These are phyloP conservation scores for Parnassius apollo DNA, from an alignment of 2,888 invertebrate genomes.

Conservation along the genomic window DNA sequence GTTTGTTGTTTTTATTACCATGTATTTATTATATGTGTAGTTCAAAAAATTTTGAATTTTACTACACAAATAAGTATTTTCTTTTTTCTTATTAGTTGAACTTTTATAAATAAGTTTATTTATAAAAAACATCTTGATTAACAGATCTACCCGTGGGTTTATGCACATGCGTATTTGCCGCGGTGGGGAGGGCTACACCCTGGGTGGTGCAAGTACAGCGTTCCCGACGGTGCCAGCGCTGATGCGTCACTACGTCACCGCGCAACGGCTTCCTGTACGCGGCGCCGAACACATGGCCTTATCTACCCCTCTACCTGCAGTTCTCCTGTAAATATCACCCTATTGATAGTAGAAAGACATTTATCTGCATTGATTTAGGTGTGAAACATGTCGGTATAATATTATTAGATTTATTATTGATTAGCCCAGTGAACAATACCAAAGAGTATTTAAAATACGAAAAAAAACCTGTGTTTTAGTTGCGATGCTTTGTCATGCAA, in stretches of 20 bases:
- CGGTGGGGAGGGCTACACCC: conserved; percentile 89
- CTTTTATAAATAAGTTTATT: not conserved
- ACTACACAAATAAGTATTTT: no score
- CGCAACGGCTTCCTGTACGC: conserved; percentile 95
- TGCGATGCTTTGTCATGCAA: conserved; percentile 42
- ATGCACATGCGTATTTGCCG: conserved; percentile 98
- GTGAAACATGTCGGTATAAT: conserved; percentile 6
- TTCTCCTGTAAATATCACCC: conserved; percentile 81
- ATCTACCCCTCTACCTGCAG: conserved; percentile 93
- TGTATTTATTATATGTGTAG: no score
- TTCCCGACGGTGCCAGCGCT: conserved; percentile 96
- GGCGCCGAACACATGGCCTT: conserved; percentile 98
- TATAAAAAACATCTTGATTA: conserved; percentile 38
- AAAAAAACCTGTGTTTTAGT: conserved; percentile 40
- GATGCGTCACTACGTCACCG: conserved; percentile 93
- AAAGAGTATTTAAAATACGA: conserved; percentile 61
- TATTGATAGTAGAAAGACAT: not conserved
- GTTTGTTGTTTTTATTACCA: no score
- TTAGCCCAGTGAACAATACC: conserved; percentile 69
- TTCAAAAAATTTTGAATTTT: no score
- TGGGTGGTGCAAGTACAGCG: conserved; percentile 96
- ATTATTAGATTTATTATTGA: conserved; percentile 55
- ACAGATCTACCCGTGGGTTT: conserved; percentile 95
- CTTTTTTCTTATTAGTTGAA: no score
- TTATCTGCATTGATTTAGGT: no score